These are phyloP conservation scores for Agrochola circellaris DNA, from an alignment of 2,888 invertebrate genomes.

Conservation along the genomic window DNA sequence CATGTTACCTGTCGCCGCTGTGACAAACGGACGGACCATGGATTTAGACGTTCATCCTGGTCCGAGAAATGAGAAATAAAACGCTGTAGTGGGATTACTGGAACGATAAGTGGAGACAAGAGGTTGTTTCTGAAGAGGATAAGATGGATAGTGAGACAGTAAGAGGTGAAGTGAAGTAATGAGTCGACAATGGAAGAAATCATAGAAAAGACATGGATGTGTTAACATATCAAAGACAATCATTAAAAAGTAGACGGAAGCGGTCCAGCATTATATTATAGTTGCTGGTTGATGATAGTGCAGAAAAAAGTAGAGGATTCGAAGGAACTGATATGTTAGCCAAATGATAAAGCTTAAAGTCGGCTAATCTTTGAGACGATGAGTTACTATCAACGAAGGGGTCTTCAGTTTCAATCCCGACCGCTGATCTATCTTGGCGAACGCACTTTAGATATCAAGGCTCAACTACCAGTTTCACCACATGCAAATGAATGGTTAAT, in stretches of 20 bases:
- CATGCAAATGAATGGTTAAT: neutral
- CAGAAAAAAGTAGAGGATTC: neutral
- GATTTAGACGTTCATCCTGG: slow-evolving; percentile 81
- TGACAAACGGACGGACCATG: slow-evolving; percentile 76
- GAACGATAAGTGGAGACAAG: slow-evolving; percentile 14
- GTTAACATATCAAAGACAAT: neutral
- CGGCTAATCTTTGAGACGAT: neutral
- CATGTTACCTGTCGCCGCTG: slow-evolving; percentile 77
- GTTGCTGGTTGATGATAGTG: neutral
- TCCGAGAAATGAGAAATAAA: slow-evolving; percentile 68
- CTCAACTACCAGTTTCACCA: neutral
- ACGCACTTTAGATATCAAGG: neutral
- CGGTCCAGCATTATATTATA: neutral
- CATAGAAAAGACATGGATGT: neutral
- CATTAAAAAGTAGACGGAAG: neutral
- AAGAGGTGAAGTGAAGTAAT: neutral
- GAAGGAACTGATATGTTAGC: neutral
- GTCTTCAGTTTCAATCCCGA: neutral
- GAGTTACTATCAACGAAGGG: neutral
- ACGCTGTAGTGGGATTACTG: slow-evolving; percentile 40
- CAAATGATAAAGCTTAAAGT: neutral
- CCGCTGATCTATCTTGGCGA: neutral
- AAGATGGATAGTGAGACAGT: neutral
- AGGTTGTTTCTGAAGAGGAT: neutral
- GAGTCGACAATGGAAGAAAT: no score